Conservation (phyloP, 2,797 vertebrate genomes). For the Diglossa cyanea region DNA sequence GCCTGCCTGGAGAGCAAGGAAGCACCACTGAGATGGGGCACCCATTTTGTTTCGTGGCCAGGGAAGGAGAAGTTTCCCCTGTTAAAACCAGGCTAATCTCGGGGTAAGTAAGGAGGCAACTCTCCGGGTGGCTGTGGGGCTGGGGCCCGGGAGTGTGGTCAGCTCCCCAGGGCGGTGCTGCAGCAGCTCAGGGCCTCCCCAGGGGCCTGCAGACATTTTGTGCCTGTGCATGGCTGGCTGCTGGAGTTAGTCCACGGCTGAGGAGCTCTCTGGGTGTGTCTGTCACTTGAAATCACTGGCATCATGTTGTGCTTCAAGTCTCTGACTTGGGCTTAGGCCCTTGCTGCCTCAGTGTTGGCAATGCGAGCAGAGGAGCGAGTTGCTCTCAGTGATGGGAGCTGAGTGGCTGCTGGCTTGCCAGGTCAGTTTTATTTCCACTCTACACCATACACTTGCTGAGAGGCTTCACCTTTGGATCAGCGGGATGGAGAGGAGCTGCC, state of each 20-base stretch:
- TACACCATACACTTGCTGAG: rapidly evolving
- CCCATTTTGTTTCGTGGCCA: rapidly evolving
- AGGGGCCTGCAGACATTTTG: background rate
- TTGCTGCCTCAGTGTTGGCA: background rate
- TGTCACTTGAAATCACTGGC: background rate
- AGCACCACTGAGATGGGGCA: rapidly evolving
- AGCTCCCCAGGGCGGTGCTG: background rate
- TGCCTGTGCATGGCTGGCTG: background rate
- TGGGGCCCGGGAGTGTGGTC: rapidly evolving
- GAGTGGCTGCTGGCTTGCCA: background rate
- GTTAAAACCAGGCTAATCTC: background rate
- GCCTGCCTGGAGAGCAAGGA: background rate
- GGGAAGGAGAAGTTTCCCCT: background rate
- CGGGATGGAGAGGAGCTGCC: background rate
- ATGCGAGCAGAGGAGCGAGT: rapidly evolving
- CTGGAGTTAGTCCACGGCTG: background rate
- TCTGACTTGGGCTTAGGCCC: background rate
- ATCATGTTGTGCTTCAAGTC: background rate
- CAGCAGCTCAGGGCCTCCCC: background rate
- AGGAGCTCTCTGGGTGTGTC: background rate
- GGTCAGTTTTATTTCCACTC: background rate
- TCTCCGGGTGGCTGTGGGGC: rapidly evolving
- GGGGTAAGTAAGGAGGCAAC: background rate
- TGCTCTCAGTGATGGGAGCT: background rate
- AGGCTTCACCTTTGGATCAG: background rate